Percentiles rank a stretch among this genome's conserved stretches.
These are phyloP conservation scores for Ammodytes marinus DNA, from an alignment of 2,113 vertebrate species.

Conservation along the genomic window DNA sequence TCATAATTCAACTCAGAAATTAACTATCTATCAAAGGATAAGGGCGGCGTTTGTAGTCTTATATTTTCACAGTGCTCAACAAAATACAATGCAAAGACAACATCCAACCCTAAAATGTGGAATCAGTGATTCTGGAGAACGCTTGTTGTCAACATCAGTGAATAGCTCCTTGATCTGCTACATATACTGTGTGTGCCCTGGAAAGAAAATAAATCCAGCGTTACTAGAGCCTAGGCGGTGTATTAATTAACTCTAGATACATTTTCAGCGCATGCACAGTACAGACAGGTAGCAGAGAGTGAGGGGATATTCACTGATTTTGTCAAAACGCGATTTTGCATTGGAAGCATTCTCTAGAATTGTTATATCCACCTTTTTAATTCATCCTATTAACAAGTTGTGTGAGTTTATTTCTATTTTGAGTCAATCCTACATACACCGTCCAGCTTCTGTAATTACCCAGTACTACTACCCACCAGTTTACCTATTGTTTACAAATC, in stretches of 20 bases:
- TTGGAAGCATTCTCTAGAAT: too few relatives aligned
- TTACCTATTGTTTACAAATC: background rate
- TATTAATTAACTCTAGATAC: too few relatives aligned
- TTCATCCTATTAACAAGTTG: background rate
- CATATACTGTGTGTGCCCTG: too few relatives aligned
- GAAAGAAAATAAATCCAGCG: too few relatives aligned
- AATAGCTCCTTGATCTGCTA: too few relatives aligned
- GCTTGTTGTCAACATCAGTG: too few relatives aligned
- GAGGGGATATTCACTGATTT: too few relatives aligned
- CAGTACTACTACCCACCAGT: background rate
- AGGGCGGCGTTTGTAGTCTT: background rate
- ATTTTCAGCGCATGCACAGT: too few relatives aligned
- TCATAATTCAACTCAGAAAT: background rate
- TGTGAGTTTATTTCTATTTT: background rate
- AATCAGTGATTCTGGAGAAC: too few relatives aligned
- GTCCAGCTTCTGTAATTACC: background rate
- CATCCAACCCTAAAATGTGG: background rate
- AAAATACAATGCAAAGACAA: background rate
- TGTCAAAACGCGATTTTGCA: too few relatives aligned
- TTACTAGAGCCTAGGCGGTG: too few relatives aligned
- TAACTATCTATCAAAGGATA: background rate
- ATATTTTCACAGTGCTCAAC: background rate
- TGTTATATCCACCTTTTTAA: background rate
- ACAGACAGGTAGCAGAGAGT: too few relatives aligned
- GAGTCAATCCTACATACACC: background rate